A percentile compares a stretch with the other conserved stretches of the same genome.
These are phyloP conservation scores for Ornithoptera priamus DNA, from an alignment of 2,888 invertebrate species.

Conservation along the genomic window DNA sequence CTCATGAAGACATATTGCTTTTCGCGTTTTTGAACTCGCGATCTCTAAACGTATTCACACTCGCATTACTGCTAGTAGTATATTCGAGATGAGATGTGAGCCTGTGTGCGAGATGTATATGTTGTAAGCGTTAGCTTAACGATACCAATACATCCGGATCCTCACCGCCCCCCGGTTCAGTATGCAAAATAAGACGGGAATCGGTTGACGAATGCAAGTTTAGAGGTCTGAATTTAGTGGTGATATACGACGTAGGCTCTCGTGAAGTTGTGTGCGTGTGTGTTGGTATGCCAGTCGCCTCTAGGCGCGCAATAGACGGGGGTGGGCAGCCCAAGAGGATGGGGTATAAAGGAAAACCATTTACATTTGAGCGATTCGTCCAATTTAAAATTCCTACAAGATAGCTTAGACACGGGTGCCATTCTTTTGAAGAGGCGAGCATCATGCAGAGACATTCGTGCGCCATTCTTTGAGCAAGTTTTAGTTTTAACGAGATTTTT, in stretches of 20 bases:
- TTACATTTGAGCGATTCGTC: conserved; percentile 82
- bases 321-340: conserved; percentile 76
- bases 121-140: conserved; percentile 69
- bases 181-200: conserved; percentile 59
- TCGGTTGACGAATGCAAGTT: conserved; percentile 68
- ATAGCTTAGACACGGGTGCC: conserved; percentile 79
- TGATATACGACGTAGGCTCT: conserved; percentile 70
- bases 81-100: conserved; percentile 71
- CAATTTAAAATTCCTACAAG: conserved; percentile 82
- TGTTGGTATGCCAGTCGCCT: conserved; percentile 79
- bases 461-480: conserved; percentile 47
- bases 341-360: conserved; percentile 81
- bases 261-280: conserved; percentile 64
- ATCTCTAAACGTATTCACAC: conserved; percentile 77
- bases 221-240: conserved; percentile 63
- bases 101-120: conserved; percentile 61
- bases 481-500: conserved; percentile 56
- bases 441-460: conserved; percentile 66
- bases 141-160: conserved; percentile 60
- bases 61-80: conserved; percentile 75
- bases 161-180: conserved; percentile 44
- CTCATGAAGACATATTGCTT: conserved; percentile 78
- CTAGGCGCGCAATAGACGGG: conserved; percentile 79
- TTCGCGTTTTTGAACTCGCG: conserved; percentile 79
- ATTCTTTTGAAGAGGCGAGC: conserved; percentile 77